phyloP scores from a whole-genome alignment of 2,113 vertebrate species.

The Camelus bactrianus region DNA sequence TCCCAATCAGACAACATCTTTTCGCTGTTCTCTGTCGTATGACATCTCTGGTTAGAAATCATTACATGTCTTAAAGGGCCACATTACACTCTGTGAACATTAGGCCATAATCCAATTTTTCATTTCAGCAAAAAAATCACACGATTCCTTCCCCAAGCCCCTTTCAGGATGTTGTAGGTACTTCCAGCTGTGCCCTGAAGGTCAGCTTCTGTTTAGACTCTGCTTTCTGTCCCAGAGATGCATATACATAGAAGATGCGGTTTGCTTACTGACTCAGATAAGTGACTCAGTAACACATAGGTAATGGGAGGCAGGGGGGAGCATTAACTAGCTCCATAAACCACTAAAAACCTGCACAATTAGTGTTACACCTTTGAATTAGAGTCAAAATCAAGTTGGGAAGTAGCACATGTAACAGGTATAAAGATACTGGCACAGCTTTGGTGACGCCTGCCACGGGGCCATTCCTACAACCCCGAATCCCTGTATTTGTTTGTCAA shows the following conservation, averaged over 20 bases:
- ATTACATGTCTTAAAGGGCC: neutral
- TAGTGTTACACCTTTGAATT: neutral
- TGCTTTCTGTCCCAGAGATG: neutral
- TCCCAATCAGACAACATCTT: neutral
- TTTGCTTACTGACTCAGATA: neutral
- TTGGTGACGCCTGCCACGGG: neutral
- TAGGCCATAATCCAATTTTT: neutral
- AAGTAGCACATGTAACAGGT: neutral
- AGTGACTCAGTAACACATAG: neutral
- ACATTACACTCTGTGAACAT: neutral
- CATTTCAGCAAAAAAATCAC: neutral
- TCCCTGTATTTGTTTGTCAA: neutral
- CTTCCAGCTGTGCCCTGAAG: neutral
- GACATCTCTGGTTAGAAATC: neutral
- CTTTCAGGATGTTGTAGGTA: neutral
- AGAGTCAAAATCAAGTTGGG: constrained; percentile 5
- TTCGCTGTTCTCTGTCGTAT: neutral
- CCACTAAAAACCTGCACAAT: neutral
- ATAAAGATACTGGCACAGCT: neutral
- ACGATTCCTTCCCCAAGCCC: neutral
- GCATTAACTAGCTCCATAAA: neutral
- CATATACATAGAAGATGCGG: neutral
- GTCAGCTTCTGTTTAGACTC: neutral
- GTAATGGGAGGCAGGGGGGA: neutral
- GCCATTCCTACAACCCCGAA: neutral